phyloP scores from a whole-genome alignment of 1,140 invertebrate genomes.

The Eriocheir sinensis region DNA sequence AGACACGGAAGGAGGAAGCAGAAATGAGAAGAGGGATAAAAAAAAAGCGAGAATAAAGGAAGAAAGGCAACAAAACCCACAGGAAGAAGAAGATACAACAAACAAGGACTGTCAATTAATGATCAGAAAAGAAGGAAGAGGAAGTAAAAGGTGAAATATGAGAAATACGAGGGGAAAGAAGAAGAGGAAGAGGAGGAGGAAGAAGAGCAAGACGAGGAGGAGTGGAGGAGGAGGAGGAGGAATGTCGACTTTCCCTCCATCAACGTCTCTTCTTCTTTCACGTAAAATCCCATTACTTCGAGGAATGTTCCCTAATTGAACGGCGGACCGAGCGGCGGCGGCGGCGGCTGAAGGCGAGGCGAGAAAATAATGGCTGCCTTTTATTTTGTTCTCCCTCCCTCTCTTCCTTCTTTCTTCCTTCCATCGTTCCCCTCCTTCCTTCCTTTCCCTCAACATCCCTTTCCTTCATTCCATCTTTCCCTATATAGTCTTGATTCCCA shows the following conservation, averaged over 20 bases:
- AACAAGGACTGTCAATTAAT: too few species aligned
- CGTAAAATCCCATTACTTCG: constrained; percentile 47
- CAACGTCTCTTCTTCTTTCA: background rate
- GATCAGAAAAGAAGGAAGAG: background rate
- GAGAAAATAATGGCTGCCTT: constrained; percentile 43
- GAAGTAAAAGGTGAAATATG: background rate
- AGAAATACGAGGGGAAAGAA: background rate
- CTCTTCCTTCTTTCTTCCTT: background rate
- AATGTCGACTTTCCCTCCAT: constrained; percentile 34
- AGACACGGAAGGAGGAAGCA: too few species aligned
- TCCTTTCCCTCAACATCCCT: background rate
- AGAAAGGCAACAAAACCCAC: background rate
- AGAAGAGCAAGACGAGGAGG: constrained; percentile 24
- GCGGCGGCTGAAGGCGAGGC: constrained; percentile 1
- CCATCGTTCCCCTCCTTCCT: background rate
- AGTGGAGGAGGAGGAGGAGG: constrained; percentile 5
- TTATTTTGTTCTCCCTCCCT: background rate
- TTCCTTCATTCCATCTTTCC: background rate
- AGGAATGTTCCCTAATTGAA: constrained; percentile 53
- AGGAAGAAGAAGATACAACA: background rate
- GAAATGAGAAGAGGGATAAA: too few species aligned
- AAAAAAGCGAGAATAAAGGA: background rate
- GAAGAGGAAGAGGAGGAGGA: constrained; percentile 26
- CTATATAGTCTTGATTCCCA: background rate
- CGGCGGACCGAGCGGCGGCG: background rate